Base-by-base conservation (phyloP, 2,113 vertebrate genomes). In the Plecturocebus donacophilus region DNA sequence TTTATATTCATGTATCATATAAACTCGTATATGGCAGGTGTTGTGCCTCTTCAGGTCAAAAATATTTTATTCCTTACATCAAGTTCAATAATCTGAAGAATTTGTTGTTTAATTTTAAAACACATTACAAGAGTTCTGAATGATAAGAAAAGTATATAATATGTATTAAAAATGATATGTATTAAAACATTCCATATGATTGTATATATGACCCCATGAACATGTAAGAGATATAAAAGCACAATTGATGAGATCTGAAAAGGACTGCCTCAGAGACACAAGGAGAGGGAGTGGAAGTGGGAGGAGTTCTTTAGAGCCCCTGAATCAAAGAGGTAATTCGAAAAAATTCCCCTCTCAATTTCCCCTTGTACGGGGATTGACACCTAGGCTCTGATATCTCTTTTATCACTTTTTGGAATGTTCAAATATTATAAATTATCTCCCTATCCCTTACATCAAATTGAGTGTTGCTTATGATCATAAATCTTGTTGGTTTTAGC, bases 401-500 rank as follows among this genome's bases (percentile, higher is more conserved):
- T 92, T 94, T 91, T 30, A 93, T 76, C 42, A 42, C 21, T 87
- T 92, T 91, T 71, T 93, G 58, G 45, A 93, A 56, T 35, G 27
- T 58, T 87, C 49, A 84, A 79, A 91, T 93, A 86, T 95, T 91
- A 87, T 90, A 93, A 97, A 87, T 94, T 64, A 76, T 80, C 54
- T 89, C 13, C 32, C 16, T 77, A 70, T 84, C 12, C 19, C 56
- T 87, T 81, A 77, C n/a, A 86, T 89, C 91, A 87, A 76, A 93
- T 54, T 66, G 54, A 92, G 27, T 76, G 23, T 80, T 94, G 61
- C 56, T 87, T 91, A 52, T 56, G 54, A 75, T 95, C 64, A 96
- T 94, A 96, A 95, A 97, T 93, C 64, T 92, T 96, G 30, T 68
- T 94, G 93, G 52, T 87, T 97, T 95, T 52, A 89, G 8, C 38